Conservation (phyloP, 2,888 invertebrate genomes). For the Trachelus iudaicus region DNA sequence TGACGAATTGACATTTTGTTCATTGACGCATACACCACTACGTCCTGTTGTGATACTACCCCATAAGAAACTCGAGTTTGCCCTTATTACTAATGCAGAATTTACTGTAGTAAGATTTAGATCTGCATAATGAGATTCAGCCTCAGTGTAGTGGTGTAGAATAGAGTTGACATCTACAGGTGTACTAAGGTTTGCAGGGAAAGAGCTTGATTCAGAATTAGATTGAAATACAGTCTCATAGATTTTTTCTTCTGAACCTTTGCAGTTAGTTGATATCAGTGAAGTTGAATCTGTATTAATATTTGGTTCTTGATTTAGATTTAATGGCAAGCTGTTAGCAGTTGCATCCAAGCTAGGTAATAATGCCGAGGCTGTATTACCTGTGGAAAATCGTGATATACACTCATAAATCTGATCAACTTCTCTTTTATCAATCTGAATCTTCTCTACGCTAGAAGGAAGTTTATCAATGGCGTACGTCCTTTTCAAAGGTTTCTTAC, state of each 20-base stretch:
- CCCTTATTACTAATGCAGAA: neutral
- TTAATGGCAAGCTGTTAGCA: neutral
- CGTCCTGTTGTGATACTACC: conserved; percentile 25
- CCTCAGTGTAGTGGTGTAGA: neutral
- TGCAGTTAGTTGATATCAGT: neutral
- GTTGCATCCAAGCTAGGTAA: neutral
- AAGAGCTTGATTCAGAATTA: neutral
- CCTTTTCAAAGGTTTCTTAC: conserved; percentile 15
- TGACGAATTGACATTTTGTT: conserved; percentile 12
- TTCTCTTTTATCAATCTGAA: conserved; percentile 9
- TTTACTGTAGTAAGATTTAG: neutral
- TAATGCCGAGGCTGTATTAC: neutral
- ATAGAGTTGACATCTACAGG: neutral
- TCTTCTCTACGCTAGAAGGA: conserved; percentile 1
- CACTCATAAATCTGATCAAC: conserved; percentile 30
- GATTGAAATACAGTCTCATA: neutral
- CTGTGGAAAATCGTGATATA: conserved; percentile 31
- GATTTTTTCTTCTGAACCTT: neutral
- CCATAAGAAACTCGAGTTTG: conserved; percentile 54
- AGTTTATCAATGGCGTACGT: neutral
- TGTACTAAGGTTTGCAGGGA: neutral
- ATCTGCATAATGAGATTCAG: neutral
- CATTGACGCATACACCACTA: neutral
- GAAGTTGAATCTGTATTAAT: neutral
- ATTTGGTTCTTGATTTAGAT: neutral